Evolutionary conservation across 2,797 vertebrate genomes (phyloP).

Genomic region (Eulemur mongoz): DNA sequence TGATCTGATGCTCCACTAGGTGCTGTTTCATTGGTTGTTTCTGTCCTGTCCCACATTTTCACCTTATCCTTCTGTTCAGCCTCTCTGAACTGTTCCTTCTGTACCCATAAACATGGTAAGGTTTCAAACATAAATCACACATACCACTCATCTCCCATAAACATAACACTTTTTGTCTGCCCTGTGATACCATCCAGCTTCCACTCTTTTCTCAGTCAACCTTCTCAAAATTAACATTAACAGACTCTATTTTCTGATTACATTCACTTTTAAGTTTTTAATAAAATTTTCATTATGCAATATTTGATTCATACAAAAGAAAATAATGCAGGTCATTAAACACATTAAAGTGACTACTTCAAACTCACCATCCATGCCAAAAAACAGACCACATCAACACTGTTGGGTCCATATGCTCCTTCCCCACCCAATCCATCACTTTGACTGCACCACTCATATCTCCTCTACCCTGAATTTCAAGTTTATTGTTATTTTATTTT

Average conservation of each 20-base stretch:
- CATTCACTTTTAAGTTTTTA: background rate
- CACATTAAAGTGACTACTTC: background rate
- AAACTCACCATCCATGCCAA: background rate
- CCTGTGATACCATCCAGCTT: background rate
- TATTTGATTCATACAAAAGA: background rate
- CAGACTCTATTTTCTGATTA: background rate
- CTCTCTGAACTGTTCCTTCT: background rate
- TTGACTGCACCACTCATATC: background rate
- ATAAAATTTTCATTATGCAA: background rate
- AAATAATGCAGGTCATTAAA: background rate
- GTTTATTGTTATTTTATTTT: background rate
- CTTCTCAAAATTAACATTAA: background rate
- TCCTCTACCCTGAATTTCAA: background rate
- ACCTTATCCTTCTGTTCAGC: background rate
- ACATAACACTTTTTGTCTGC: background rate
- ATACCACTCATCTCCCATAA: background rate
- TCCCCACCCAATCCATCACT: background rate
- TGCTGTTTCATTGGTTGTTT: background rate
- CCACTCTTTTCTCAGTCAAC: background rate
- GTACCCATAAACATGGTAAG: background rate
- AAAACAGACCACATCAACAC: background rate
- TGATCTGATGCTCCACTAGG: background rate
- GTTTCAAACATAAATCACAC: background rate
- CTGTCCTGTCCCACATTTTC: background rate
- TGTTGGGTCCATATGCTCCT: background rate